Evolutionary conservation across 2,797 vertebrate species (phyloP).

Genomic region (Rhyacichthys aspro): DNA sequence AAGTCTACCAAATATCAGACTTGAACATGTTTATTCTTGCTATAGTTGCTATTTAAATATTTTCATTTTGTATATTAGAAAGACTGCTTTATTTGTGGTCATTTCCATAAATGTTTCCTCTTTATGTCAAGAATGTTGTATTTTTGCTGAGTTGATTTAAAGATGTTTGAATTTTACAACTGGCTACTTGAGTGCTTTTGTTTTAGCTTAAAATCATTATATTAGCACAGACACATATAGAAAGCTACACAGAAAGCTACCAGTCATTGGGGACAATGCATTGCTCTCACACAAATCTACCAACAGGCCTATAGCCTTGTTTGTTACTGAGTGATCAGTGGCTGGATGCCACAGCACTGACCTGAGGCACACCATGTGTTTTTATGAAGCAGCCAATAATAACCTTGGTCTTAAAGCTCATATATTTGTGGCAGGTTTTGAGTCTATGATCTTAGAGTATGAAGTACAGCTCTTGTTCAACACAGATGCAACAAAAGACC

Average conservation of each 20-base stretch:
- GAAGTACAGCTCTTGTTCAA: too few relatives aligned
- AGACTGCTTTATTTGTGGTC: slow-evolving; percentile 80
- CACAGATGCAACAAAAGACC: slow-evolving; percentile 22
- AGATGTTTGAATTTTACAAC: slow-evolving; percentile 71
- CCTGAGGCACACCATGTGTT: too few relatives aligned
- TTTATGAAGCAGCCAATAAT: too few relatives aligned
- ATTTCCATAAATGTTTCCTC: slow-evolving; percentile 71
- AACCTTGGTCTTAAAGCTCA: too few relatives aligned
- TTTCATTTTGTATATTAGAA: slow-evolving; percentile 81
- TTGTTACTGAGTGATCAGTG: too few relatives aligned
- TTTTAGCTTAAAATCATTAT: background rate
- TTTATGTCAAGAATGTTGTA: slow-evolving; percentile 76
- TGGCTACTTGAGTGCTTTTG: slow-evolving; percentile 34
- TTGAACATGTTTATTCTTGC: slow-evolving; percentile 79
- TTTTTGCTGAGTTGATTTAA: slow-evolving; percentile 80
- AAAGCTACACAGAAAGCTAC: too few relatives aligned
- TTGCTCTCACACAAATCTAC: too few relatives aligned
- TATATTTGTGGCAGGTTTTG: too few relatives aligned
- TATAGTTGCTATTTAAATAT: slow-evolving; percentile 81
- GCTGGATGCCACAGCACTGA: too few relatives aligned
- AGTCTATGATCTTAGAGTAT: too few relatives aligned
- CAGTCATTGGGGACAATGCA: too few relatives aligned
- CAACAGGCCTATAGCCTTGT: too few relatives aligned
- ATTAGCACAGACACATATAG: background rate
- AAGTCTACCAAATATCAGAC: slow-evolving; percentile 78